Conservation (phyloP, 2,113 vertebrate species). For the Cyprinus carpio region DNA sequence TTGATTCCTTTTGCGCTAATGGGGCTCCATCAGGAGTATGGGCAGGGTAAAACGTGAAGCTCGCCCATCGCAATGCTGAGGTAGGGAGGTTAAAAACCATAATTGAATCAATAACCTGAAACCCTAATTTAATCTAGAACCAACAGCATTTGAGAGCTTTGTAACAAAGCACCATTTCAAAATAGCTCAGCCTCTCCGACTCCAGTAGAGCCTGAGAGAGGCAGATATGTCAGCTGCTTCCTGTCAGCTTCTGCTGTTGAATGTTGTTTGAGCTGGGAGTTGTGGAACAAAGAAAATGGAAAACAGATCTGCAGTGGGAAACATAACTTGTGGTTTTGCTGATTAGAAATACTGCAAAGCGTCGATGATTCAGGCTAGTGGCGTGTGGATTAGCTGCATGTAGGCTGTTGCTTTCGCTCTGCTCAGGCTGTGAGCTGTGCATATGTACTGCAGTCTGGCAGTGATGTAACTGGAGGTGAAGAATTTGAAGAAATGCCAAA, state of each 20-base stretch:
- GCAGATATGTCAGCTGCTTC: not conserved
- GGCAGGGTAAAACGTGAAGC: not conserved
- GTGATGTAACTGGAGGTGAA: not conserved
- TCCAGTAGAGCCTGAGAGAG: not conserved
- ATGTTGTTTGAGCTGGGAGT: not conserved
- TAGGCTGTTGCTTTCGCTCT: conserved; percentile 17
- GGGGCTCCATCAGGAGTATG: conserved; percentile 22
- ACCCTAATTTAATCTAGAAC: conserved; percentile 32
- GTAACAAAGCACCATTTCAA: conserved; percentile 14
- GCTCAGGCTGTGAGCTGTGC: not conserved
- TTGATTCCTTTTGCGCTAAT: conserved; percentile 15
- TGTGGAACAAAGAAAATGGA: not conserved
- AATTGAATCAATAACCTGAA: conserved; percentile 30
- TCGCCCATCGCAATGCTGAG: not conserved
- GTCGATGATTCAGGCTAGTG: conserved; percentile 33
- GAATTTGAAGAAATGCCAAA: conserved; percentile 14
- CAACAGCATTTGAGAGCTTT: conserved; percentile 34
- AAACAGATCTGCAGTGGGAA: not conserved
- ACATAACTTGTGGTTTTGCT: conserved; percentile 6
- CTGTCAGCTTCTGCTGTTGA: not conserved
- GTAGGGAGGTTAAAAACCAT: conserved; percentile 22
- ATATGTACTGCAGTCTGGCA: conserved; percentile 21
- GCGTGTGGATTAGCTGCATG: conserved; percentile 15
- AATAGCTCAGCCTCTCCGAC: not conserved
- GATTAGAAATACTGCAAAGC: conserved; percentile 19